Base-by-base conservation (phyloP, 2,888 invertebrate species). In the Abrostola tripartita region DNA sequence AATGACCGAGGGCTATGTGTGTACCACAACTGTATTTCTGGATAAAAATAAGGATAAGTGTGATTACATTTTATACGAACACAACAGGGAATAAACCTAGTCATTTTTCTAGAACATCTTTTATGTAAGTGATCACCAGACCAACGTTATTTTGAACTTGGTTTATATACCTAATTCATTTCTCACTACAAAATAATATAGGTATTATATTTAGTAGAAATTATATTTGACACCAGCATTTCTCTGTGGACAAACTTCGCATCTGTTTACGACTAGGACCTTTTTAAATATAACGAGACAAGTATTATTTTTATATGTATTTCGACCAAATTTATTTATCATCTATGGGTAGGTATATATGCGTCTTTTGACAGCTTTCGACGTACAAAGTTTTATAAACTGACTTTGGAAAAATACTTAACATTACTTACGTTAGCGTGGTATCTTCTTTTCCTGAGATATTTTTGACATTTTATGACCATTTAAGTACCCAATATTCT, bases 381-480 rank as follows among this genome's bases (percentile, higher is more conserved):
- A 7, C 0, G 0, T 5, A 5, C 5, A n/a, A 47, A 11, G 6
- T 42, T 37, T 50, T 7, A 53, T 37, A 37, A 44, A 52, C 12
- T 56, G 0, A n/a, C 11, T 41, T 5, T 41, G 11, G 5, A n/a
- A 11, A 41, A n/a, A n/a, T 8, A 41, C 24, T n/a, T 24, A 24
- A 24, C 24, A 24, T 24, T 24, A 24, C 4, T 24, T 24, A 24
- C 24, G 24, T 24, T 24, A 24, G 1, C 24, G 4, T 24, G 24
- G 24, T 24, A 24, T 24, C 24, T 24, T 24, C 24, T 24, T 24
- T 24, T 24, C 4, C 24, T 24, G 24, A 24, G 24, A 24, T 76
- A 60, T 66, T 71, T 71, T 74, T 63, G n/a, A 52, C 64, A 59
- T 67, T 83, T 81, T 80, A 81, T 67, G 66, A 50, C 53, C 50